A percentile compares a stretch with the other conserved stretches of the same genome.
phyloP scores from a whole-genome alignment of 2,113 vertebrate species.

The Phalacrocorax carbo region DNA sequence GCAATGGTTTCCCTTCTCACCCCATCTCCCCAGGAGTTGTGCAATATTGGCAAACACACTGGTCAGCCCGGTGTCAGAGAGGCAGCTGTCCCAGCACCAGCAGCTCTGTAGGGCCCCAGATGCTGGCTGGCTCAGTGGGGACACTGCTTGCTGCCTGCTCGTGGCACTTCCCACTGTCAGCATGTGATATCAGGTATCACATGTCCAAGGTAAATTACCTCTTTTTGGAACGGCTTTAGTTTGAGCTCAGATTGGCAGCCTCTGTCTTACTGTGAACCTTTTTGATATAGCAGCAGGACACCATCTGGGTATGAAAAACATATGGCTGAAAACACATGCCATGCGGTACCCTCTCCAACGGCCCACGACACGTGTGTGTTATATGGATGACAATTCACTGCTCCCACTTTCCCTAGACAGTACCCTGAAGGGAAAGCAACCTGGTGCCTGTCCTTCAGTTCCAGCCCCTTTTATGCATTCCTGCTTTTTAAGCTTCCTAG shows the following conservation, averaged over 20 bases:
- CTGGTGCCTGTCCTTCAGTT: not conserved
- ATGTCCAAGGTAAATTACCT: not conserved
- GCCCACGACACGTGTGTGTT: accelerated
- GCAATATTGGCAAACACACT: not conserved
- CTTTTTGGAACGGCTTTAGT: not conserved
- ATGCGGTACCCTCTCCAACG: not conserved
- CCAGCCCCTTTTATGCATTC: not conserved
- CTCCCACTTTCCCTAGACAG: not conserved
- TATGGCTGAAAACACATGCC: not conserved
- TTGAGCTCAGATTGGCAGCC: not conserved
- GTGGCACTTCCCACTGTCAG: not conserved
- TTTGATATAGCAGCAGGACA: not conserved
- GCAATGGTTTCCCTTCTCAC: not conserved
- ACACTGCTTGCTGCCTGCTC: not conserved
- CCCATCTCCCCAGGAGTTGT: not conserved
- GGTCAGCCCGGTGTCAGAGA: not conserved
- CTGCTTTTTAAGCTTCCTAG: not conserved
- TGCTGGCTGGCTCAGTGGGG: not conserved
- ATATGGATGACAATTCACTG: not conserved
- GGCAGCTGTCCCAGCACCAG: not conserved
- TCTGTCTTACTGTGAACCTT: not conserved
- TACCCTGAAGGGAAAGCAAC: not conserved
- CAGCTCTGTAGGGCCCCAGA: not conserved
- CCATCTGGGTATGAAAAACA: not conserved
- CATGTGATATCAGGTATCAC: not conserved